Evolutionary conservation across 1,140 invertebrate species (phyloP).

Genomic region (Brachystomella parvula): DNA sequence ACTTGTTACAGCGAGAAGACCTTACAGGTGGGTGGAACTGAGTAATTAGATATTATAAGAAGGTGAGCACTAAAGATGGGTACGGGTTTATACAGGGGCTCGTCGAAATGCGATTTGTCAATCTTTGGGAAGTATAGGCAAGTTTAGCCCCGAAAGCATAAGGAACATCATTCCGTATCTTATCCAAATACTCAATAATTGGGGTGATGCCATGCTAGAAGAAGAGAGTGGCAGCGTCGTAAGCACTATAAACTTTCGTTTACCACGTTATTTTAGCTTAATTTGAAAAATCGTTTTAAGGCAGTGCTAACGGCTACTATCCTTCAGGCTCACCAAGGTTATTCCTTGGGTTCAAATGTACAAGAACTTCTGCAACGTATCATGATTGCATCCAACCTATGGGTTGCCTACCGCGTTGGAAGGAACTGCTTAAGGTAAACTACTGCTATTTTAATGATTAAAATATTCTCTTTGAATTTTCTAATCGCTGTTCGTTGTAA

Average conservation of each 20-base stretch:
- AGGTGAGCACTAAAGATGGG: background rate
- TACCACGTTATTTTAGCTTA: background rate
- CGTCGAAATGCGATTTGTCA: slow-evolving; percentile 51
- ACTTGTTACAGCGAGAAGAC: slow-evolving; percentile 16
- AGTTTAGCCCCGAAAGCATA: slow-evolving; percentile 52
- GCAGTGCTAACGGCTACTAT: slow-evolving; percentile 42
- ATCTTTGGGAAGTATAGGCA: slow-evolving; percentile 65
- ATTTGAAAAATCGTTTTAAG: slow-evolving; percentile 18
- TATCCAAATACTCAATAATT: slow-evolving; percentile 45
- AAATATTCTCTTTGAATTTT: background rate
- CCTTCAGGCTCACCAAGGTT: slow-evolving; percentile 62
- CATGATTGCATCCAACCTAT: slow-evolving; percentile 57
- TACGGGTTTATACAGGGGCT: slow-evolving; percentile 35
- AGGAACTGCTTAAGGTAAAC: slow-evolving; percentile 67
- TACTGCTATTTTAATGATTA: slow-evolving; percentile 16
- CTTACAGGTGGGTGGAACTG: slow-evolving; percentile 22
- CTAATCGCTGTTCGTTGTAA: slow-evolving; percentile 14
- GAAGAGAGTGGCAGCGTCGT: slow-evolving; percentile 29
- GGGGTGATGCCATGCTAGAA: slow-evolving; percentile 13
- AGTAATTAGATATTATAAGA: background rate
- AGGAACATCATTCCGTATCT: slow-evolving; percentile 52
- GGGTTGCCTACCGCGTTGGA: slow-evolving; percentile 79
- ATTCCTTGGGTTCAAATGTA: slow-evolving; percentile 42
- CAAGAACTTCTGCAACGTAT: slow-evolving; percentile 45
- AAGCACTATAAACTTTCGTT: slow-evolving; percentile 7